A percentile compares a stretch with the other conserved stretches of the same genome.
phyloP scores from a whole-genome alignment of 2,888 invertebrate genomes.

The Plagiodera versicolora region DNA sequence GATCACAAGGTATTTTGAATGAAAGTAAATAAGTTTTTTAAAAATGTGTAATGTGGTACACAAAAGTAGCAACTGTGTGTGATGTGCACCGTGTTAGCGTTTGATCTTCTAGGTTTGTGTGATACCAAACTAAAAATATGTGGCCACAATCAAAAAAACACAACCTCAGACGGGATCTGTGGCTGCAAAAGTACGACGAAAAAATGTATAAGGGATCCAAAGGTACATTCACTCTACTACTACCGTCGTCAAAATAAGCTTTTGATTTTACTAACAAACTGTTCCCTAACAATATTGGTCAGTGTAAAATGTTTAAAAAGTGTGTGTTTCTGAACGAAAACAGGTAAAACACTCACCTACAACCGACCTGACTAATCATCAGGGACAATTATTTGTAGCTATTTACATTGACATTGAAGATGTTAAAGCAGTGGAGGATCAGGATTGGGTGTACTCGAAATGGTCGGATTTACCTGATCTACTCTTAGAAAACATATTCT shows the following conservation, averaged over 20 bases:
- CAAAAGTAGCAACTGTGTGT: conserved; percentile 12
- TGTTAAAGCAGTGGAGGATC: conserved; percentile 51
- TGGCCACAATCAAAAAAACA: conserved; percentile 33
- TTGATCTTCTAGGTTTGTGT: conserved; percentile 30
- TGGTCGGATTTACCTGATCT: conserved; percentile 75
- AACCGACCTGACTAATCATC: not conserved
- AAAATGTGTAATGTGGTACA: conserved; percentile 29
- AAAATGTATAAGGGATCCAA: conserved; percentile 37
- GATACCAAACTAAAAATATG: conserved; percentile 23
- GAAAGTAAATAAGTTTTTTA: conserved; percentile 13
- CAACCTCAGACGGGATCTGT: conserved; percentile 40
- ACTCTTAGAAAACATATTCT: conserved; percentile 72
- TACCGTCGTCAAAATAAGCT: not conserved
- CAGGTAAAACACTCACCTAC: not conserved
- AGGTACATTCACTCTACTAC: conserved; percentile 36
- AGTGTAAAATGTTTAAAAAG: not conserved
- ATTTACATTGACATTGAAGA: conserved; percentile 50
- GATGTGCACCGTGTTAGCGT: conserved; percentile 10
- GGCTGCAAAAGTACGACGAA: conserved; percentile 48
- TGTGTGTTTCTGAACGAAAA: not conserved
- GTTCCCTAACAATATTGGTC: conserved; percentile 1
- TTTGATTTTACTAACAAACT: conserved; percentile 11
- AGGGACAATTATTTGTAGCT: conserved; percentile 35
- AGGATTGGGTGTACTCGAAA: conserved; percentile 55
- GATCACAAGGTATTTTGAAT: conserved; percentile 39